Conservation (phyloP, 1,140 invertebrate genomes). For the Trinorchestia longiramus region DNA sequence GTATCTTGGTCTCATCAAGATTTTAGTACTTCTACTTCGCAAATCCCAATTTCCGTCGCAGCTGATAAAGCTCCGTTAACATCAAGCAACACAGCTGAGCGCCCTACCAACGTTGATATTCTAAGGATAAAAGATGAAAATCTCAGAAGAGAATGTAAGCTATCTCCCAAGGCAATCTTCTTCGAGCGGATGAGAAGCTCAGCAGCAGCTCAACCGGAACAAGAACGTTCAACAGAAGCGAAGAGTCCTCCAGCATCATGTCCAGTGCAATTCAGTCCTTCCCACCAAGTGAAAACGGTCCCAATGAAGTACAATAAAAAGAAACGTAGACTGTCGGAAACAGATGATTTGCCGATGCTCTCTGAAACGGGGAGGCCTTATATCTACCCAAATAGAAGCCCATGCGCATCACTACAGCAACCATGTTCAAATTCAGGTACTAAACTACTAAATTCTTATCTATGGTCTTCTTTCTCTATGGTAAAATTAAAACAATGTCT, state of each 20-base stretch:
- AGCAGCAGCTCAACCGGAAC: neutral
- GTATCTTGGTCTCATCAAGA: neutral
- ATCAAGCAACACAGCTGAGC: neutral
- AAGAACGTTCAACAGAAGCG: neutral
- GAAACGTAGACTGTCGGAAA: neutral
- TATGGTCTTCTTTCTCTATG: neutral
- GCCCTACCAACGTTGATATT: neutral
- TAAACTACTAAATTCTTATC: neutral
- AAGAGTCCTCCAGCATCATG: neutral
- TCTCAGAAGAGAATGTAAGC: neutral
- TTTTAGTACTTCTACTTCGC: neutral
- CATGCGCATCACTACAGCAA: neutral
- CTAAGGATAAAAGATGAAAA: neutral
- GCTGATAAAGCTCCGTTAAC: neutral
- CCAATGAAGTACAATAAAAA: neutral
- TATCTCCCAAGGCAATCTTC: constrained; percentile 2
- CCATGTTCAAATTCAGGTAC: neutral
- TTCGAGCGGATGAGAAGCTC: neutral
- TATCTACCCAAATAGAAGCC: neutral
- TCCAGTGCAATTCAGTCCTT: neutral
- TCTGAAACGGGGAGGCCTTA: neutral
- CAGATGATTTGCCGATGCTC: neutral
- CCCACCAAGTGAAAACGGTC: neutral
- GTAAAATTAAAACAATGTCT: neutral
- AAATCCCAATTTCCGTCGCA: neutral